These are phyloP conservation scores for Balearica regulorum DNA, from an alignment of 2,797 vertebrate species.

Conservation along the genomic window DNA sequence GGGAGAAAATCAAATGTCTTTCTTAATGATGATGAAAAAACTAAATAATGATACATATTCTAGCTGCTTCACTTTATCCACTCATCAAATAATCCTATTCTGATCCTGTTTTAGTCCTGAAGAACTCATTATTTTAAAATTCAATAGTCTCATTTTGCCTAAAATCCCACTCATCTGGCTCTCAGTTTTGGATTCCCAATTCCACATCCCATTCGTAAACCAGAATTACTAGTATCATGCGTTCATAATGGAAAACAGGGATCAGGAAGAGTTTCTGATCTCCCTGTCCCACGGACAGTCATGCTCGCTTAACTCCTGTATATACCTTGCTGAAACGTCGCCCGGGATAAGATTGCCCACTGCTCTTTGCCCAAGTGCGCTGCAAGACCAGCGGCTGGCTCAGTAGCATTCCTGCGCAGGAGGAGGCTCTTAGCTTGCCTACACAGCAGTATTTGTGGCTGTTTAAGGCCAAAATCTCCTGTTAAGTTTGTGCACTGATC, in stretches of 20 bases:
- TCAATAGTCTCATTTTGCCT: neutral
- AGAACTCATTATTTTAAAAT: neutral
- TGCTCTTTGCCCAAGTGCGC: neutral
- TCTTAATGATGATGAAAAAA: neutral
- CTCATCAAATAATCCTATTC: neutral
- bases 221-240: neutral
- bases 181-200: neutral
- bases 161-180: neutral
- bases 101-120: neutral
- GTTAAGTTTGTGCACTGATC: conserved; percentile 30
- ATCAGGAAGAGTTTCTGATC: neutral
- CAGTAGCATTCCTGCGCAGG: neutral
- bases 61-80: neutral
- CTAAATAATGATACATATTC: neutral
- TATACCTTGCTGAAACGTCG: neutral
- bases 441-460: neutral
- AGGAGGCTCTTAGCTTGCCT: neutral
- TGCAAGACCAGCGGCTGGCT: neutral
- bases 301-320: neutral
- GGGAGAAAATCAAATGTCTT: neutral
- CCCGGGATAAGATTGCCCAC: neutral
- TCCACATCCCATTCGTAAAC: neutral
- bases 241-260: accelerated
- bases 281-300: neutral
- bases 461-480: conserved; percentile 20